These are phyloP conservation scores for Axis porcinus DNA, from an alignment of 2,113 vertebrate genomes.

Conservation along the genomic window DNA sequence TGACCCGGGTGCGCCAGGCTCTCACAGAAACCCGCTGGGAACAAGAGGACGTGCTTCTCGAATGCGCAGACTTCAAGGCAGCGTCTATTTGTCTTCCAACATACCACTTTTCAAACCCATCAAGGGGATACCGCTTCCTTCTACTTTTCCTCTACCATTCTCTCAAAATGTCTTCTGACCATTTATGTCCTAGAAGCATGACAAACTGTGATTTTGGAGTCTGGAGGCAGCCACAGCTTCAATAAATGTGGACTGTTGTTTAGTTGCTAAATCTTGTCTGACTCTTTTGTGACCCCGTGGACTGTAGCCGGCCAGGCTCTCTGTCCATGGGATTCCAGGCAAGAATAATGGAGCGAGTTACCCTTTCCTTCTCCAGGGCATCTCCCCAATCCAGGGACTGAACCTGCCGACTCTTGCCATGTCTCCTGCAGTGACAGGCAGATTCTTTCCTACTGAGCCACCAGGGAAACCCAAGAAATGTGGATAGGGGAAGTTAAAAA, in stretches of 20 bases:
- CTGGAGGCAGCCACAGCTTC: background rate
- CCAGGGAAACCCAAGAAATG: background rate
- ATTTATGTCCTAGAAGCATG: background rate
- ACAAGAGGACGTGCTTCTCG: background rate
- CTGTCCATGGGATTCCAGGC: background rate
- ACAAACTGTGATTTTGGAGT: background rate
- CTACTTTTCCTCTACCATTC: background rate
- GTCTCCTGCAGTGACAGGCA: background rate
- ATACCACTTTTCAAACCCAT: background rate
- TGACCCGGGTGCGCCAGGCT: fast-evolving
- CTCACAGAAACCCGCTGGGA: background rate
- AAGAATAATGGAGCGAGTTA: fast-evolving
- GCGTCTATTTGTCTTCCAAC: background rate
- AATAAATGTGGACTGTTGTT: background rate
- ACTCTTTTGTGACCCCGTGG: background rate
- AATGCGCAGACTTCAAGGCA: background rate
- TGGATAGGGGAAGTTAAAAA: background rate
- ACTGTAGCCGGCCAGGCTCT: background rate
- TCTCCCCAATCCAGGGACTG: background rate
- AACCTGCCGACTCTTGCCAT: background rate
- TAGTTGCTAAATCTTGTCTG: background rate
- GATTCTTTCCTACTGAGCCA: background rate
- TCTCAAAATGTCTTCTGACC: background rate
- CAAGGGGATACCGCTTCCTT: background rate
- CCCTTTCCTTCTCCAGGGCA: background rate